These are phyloP conservation scores for Alectoris magna DNA, from an alignment of 2,797 vertebrate species.

Conservation along the genomic window DNA sequence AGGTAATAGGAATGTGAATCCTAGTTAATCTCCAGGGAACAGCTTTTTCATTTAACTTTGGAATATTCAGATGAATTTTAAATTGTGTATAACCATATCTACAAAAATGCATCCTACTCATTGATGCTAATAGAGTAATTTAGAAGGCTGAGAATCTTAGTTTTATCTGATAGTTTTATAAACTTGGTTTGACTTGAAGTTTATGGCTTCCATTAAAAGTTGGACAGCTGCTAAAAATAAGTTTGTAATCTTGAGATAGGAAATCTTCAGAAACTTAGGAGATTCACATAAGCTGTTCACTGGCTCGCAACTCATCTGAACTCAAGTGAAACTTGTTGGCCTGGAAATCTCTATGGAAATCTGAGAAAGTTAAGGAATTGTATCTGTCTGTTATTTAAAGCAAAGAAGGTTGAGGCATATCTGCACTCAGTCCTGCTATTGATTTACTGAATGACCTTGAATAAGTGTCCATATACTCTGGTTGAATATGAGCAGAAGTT, in stretches of 20 bases:
- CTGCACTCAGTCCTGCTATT: not conserved
- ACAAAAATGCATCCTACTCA: slow-evolving; percentile 20
- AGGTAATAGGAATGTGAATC: not conserved
- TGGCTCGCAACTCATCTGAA: not conserved
- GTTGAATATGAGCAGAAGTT: not conserved
- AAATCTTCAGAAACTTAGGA: slow-evolving; percentile 22
- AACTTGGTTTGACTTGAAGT: not conserved
- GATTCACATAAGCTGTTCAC: not conserved
- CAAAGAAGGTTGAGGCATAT: not conserved
- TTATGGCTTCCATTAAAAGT: not conserved
- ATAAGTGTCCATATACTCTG: not conserved
- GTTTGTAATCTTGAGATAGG: not conserved
- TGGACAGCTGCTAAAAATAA: slow-evolving; percentile 47
- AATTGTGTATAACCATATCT: not conserved
- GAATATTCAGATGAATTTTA: slow-evolving; percentile 41
- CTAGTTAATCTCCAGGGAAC: not conserved
- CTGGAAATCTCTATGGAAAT: not conserved
- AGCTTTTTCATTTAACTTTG: slow-evolving; percentile 32
- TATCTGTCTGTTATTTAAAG: not conserved
- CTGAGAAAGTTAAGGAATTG: not conserved
- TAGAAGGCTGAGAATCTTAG: slow-evolving; percentile 1
- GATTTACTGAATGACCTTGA: not conserved
- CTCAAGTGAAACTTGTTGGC: not conserved
- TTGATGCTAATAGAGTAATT: slow-evolving; percentile 16
- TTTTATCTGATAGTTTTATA: slow-evolving; percentile 27